Evolutionary conservation across 2,888 invertebrate genomes (phyloP), one percentile per base, ranked within the genome.

Genomic region (Enchytraeus crypticus): DNA sequence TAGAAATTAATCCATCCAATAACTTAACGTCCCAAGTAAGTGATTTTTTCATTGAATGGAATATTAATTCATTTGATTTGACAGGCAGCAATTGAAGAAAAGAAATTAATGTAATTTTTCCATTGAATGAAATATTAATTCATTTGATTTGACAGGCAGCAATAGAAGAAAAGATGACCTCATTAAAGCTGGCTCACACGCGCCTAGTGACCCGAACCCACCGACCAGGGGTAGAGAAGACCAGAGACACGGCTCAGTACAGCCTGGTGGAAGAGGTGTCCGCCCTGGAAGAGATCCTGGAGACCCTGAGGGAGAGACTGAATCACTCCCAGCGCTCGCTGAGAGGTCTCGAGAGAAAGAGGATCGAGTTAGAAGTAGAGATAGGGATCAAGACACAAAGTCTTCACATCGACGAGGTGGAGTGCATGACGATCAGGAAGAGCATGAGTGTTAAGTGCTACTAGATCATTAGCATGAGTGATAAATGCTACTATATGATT

Each of bases 341-440:
- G 64, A 85, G 92, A 27, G 90, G 88, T 74, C 83, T 95, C 59
- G 81, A 90, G 58, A 89, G 90, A 74, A 88, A 88, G 1, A 90
- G 92, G 79, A 85, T 92, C 57, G 87, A 91, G 74, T 81, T 93
- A 66, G 92, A 92, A 78, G 91, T 92, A 74, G 92, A 93, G 38
- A 89, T 93, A 64, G 90, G 90, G 71, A 84, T 92, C 27, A 93
- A 92, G 81, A 86, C 87, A 66, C 92, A 92, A 74, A 88, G 90
- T 0, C 81, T 93, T 70, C 90, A 91, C 80, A 90, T 95, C 71
- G 93, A 95, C 75, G 92, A 92, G 78, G 90, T 92, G 0, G 89
- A 92, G 73, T 92, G 92, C 75, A 72, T 77, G 74, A 78, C 77
- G 5, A 69, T 82, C 78, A 53, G 78, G 76, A 77, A 77, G 65